A percentile compares a stretch with the other conserved stretches of the same genome.
phyloP scores from a whole-genome alignment of 2,888 invertebrate species.

The Bugula neritina region DNA sequence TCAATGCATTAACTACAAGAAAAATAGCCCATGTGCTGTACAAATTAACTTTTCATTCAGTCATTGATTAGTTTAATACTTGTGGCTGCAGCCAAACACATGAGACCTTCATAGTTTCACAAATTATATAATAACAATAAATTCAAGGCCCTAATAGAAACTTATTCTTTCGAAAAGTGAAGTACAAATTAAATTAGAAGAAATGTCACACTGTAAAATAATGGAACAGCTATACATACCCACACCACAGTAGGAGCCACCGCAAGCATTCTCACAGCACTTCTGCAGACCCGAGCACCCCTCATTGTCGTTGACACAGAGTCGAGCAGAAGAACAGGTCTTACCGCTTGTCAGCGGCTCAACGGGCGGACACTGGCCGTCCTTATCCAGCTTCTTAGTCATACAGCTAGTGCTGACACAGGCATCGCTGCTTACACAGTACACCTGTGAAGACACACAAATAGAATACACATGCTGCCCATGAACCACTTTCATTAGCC shows the following conservation, averaged over 20 bases:
- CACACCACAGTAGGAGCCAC: neutral
- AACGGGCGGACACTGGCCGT: neutral
- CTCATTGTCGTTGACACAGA: conserved; percentile 5
- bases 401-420: neutral
- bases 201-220: too few species aligned
- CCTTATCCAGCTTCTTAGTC: neutral
- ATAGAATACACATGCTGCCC: neutral
- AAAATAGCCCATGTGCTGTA: too few species aligned
- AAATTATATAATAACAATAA: too few species aligned
- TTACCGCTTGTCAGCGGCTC: neutral
- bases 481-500: neutral
- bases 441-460: neutral
- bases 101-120: too few species aligned
- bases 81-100: too few species aligned
- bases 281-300: neutral
- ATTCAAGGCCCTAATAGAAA: too few species aligned
- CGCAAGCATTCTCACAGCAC: conserved; percentile 2
- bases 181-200: neutral
- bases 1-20: too few species aligned
- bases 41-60: too few species aligned
- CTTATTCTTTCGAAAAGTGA: neutral
- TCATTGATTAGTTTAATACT: too few species aligned
- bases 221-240: too few species aligned
- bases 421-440: neutral
- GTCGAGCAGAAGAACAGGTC: neutral